Conservation (phyloP, 2,888 invertebrate genomes). For the Pyrochroa serraticornis region DNA sequence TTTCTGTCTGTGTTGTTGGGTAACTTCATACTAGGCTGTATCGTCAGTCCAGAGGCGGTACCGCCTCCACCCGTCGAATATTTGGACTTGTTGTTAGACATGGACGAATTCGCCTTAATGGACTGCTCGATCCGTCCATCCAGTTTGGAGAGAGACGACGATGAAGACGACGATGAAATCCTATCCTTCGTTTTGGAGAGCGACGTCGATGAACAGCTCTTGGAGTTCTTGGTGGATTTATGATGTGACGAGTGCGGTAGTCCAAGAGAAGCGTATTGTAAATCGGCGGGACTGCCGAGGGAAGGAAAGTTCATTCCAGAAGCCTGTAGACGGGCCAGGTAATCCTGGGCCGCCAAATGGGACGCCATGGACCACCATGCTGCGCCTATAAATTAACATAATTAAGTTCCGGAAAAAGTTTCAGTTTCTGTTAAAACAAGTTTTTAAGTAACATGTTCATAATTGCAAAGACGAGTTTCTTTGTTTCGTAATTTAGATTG, state of each 20-base stretch:
- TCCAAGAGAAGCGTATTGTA: constrained; percentile 65
- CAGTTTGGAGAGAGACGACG: constrained; percentile 38
- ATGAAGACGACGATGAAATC: constrained; percentile 30
- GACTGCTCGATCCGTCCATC: constrained; percentile 40
- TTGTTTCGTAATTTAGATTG: too few species aligned
- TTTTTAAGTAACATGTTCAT: too few species aligned
- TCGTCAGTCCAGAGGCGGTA: constrained; percentile 40
- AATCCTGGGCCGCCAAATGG: constrained; percentile 87
- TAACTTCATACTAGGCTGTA: constrained; percentile 50
- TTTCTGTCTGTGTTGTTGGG: constrained; percentile 36
- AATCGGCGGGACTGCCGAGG: constrained; percentile 64
- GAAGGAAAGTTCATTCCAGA: constrained; percentile 77
- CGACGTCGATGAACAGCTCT: constrained; percentile 37
- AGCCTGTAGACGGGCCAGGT: constrained; percentile 81
- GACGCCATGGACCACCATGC: constrained; percentile 93
- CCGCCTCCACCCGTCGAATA: constrained; percentile 37
- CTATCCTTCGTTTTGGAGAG: constrained; percentile 38
- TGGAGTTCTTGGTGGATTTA: constrained; percentile 47
- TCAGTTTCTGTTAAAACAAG: neutral
- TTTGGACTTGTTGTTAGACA: constrained; percentile 48
- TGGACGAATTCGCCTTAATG: constrained; percentile 37
- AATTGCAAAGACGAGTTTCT: too few species aligned
- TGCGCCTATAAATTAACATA: constrained; percentile 64
- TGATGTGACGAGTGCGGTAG: constrained; percentile 58
- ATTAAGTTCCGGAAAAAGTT: neutral